Evolutionary conservation across 2,888 invertebrate species (phyloP).

Genomic region (Hydrotaea diabolus): DNA sequence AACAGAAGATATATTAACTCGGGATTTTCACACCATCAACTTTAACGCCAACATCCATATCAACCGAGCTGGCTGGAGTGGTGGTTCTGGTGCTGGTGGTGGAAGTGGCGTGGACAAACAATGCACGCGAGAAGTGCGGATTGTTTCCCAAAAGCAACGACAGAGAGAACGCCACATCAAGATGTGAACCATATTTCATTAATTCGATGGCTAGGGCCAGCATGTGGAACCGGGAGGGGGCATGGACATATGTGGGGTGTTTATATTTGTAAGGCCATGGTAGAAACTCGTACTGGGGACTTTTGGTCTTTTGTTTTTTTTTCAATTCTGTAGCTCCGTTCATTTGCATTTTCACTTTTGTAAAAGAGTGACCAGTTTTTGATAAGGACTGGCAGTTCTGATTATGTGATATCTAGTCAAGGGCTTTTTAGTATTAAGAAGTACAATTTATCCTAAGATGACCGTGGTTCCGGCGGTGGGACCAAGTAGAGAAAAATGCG

Average conservation of each 20-base stretch:
- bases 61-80: not conserved
- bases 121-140: not conserved
- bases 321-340: not conserved
- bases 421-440: too few relatives aligned
- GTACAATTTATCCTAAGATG: too few relatives aligned
- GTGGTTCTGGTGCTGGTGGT: not conserved
- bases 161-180: not conserved
- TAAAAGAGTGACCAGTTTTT: not conserved
- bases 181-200: conserved; percentile 3
- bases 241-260: not conserved
- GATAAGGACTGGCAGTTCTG: too few relatives aligned
- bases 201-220: not conserved
- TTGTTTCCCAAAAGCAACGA: not conserved
- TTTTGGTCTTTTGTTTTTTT: not conserved
- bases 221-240: not conserved
- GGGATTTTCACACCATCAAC: conserved; percentile 59
- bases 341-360: not conserved
- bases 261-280: not conserved
- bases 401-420: too few relatives aligned
- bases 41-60: not conserved
- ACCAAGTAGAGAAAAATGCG: too few relatives aligned
- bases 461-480: too few relatives aligned
- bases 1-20: conserved; percentile 53
- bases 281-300: not conserved
- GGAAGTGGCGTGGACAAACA: not conserved